phyloP scores from a whole-genome alignment of 2,113 vertebrate genomes.

The Perca schrenkii region DNA sequence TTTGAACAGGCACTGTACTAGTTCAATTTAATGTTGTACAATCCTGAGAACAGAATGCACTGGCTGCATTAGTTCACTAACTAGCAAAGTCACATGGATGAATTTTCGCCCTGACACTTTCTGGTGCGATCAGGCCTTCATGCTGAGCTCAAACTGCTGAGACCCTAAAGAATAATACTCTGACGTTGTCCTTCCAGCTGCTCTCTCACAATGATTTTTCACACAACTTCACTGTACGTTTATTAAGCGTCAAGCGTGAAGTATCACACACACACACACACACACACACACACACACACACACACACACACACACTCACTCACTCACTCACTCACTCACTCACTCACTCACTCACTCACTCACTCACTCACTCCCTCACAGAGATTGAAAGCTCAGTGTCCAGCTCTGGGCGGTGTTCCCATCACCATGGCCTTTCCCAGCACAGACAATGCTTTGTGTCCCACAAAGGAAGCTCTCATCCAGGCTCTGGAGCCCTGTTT shows the following conservation, averaged over 20 bases:
- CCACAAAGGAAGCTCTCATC: conserved; percentile 86
- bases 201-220: conserved; percentile 54
- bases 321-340: conserved; percentile 51
- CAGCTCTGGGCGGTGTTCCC: conserved; percentile 81
- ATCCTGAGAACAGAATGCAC: too few species aligned
- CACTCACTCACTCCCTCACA: conserved; percentile 42
- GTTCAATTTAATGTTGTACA: too few species aligned
- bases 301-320: conserved; percentile 31
- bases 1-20: too few species aligned
- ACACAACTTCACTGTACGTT: conserved; percentile 34
- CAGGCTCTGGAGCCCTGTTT: conserved; percentile 77
- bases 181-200: conserved; percentile 51
- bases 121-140: background rate
- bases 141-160: conserved; percentile 2
- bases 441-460: conserved; percentile 85
- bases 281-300: conserved; percentile 33
- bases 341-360: conserved; percentile 30
- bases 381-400: conserved; percentile 68
- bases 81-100: background rate
- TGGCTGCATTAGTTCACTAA: background rate
- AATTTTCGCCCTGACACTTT: background rate
- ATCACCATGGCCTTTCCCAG: conserved; percentile 82
- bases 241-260: conserved; percentile 13
- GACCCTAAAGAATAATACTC: conserved; percentile 7
- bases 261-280: conserved; percentile 27